Evolutionary conservation across 2,113 vertebrate genomes (phyloP).

Genomic region (Pseudopodoces humilis): DNA sequence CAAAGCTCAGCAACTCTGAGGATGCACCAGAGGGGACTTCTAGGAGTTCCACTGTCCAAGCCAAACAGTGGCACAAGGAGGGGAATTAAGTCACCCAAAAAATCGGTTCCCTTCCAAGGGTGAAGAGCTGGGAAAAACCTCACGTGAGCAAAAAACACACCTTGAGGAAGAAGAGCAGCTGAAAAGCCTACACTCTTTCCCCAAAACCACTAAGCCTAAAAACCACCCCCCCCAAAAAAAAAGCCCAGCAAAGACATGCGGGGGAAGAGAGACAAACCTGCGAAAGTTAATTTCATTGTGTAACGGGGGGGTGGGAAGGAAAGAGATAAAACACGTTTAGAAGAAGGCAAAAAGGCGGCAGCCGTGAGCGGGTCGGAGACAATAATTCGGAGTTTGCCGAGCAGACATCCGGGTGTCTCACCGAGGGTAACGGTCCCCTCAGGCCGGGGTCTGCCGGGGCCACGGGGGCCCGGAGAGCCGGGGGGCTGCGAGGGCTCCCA

Average conservation of each 20-base stretch:
- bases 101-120: background rate
- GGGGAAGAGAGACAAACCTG: background rate
- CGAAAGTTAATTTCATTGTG: background rate
- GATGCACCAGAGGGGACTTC: background rate
- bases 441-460: background rate
- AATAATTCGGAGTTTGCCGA: background rate
- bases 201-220: background rate
- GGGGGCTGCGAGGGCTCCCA: too few relatives aligned
- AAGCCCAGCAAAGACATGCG: fast-evolving
- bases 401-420: conserved; percentile 13
- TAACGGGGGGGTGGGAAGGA: too few relatives aligned
- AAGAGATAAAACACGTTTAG: background rate
- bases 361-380: background rate
- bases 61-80: background rate
- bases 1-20: background rate
- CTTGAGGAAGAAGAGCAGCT: background rate
- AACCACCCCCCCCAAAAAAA: background rate
- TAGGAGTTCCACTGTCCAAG: background rate
- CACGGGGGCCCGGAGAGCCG: fast-evolving
- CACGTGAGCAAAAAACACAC: background rate
- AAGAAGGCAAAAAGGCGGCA: background rate
- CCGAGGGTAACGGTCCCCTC: background rate
- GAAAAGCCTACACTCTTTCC: fast-evolving
- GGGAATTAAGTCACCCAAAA: background rate
- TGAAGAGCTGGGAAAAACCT: background rate